phyloP scores from a whole-genome alignment of 1,140 invertebrate genomes.

The Microplitis mediator region DNA sequence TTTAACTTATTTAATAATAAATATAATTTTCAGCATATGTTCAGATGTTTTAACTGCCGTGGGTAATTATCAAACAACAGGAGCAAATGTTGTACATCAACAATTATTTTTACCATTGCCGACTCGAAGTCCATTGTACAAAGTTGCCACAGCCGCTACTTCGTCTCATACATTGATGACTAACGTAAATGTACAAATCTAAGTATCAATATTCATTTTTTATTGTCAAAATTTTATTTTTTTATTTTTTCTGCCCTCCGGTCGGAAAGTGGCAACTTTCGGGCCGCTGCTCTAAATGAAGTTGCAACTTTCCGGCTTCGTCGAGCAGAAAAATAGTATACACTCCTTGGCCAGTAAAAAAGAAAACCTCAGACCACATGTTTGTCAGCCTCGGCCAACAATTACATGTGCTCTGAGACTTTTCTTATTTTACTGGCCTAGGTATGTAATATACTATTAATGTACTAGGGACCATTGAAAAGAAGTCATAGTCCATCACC shows the following conservation, averaged over 20 bases:
- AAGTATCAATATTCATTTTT: not conserved
- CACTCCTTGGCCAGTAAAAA: too few relatives aligned
- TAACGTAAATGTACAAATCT: conserved; percentile 44
- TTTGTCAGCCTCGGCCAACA: too few relatives aligned
- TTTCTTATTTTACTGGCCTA: too few relatives aligned
- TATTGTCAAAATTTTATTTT: not conserved
- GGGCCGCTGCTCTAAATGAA: too few relatives aligned
- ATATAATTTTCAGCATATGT: conserved; percentile 47
- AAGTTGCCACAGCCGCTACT: conserved; percentile 54
- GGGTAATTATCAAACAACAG: conserved; percentile 59
- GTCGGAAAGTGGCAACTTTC: too few relatives aligned
- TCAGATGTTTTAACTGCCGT: conserved; percentile 66
- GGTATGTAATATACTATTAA: too few relatives aligned
- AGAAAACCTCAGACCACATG: too few relatives aligned
- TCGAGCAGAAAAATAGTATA: too few relatives aligned
- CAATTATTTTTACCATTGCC: conserved; percentile 61
- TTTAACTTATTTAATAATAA: conserved; percentile 3
- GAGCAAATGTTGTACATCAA: conserved; percentile 55
- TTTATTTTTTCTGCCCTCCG: too few relatives aligned
- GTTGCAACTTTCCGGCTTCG: too few relatives aligned
- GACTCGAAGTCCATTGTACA: conserved; percentile 59
- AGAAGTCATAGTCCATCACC: conserved; percentile 72
- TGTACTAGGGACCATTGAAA: conserved; percentile 63
- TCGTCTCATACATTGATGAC: conserved; percentile 58
- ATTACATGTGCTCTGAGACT: too few relatives aligned